Conservation (phyloP, 2,797 vertebrate genomes). For the Chelmon rostratus region DNA sequence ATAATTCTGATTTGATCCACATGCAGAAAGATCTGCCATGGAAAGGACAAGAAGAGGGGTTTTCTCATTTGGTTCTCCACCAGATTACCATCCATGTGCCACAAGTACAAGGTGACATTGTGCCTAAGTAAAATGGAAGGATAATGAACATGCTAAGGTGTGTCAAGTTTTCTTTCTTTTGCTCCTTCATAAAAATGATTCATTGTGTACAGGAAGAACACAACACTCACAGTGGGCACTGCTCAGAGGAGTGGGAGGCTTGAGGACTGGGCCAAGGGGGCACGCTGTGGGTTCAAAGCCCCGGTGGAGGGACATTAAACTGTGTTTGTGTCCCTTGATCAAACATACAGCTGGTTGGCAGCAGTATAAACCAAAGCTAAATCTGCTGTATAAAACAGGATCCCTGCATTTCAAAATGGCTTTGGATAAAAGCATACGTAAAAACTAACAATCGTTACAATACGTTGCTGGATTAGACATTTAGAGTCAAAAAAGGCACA, state of each 20-base stretch:
- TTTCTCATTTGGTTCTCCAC: conserved; percentile 30
- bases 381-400: conserved; percentile 77
- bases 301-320: conserved; percentile 74
- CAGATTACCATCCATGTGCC: conserved; percentile 46
- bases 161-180: conserved; percentile 44
- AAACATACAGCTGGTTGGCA: conserved; percentile 84
- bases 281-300: conserved; percentile 70
- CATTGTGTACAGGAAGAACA: conserved; percentile 44
- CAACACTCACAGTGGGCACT: conserved; percentile 44
- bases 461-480: conserved; percentile 66
- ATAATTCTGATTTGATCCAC: conserved; percentile 98
- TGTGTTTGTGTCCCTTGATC: conserved; percentile 81
- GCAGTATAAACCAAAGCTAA: conserved; percentile 74
- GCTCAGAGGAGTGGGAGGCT: conserved; percentile 49
- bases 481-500: conserved; percentile 50
- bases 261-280: conserved; percentile 61
- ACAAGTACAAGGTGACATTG: conserved; percentile 36
- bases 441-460: conserved; percentile 78
- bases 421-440: conserved; percentile 82
- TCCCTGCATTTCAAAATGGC: conserved; percentile 73
- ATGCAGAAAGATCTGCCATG: conserved; percentile 92
- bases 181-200: conserved; percentile 59
- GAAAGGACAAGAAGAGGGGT: conserved; percentile 41
- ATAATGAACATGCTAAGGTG: conserved; percentile 43
- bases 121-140: conserved; percentile 19